phyloP scores from a whole-genome alignment of 2,888 invertebrate genomes.

The Anticlea derivata region DNA sequence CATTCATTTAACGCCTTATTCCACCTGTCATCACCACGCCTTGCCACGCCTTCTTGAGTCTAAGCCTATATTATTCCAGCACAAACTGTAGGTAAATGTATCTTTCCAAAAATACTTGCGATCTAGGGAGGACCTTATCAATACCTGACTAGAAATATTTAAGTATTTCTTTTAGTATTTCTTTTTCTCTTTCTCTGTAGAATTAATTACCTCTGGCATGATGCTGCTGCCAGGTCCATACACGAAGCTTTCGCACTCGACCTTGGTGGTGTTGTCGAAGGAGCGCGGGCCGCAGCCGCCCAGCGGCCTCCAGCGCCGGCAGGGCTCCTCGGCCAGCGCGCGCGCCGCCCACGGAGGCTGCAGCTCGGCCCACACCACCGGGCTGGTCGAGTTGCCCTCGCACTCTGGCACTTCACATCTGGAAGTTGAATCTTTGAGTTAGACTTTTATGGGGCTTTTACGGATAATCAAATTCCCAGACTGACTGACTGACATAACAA shows the following conservation, averaged over 20 bases:
- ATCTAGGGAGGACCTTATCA: no score
- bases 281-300: constrained; percentile 53
- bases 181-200: not conserved
- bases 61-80: no score
- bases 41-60: no score
- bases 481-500: no score
- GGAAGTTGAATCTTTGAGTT: constrained; percentile 3
- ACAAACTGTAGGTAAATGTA: no score
- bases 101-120: no score
- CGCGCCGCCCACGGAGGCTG: constrained; percentile 52
- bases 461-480: no score
- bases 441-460: no score
- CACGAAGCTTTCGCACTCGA: constrained; percentile 70
- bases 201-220: constrained; percentile 76
- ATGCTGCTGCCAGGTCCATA: constrained; percentile 79
- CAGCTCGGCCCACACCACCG: constrained; percentile 40
- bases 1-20: no score
- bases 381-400: constrained; percentile 54
- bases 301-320: constrained; percentile 48
- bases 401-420: constrained; percentile 83
- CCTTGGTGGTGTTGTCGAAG: constrained; percentile 61
- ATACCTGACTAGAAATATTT: no score
- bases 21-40: no score
- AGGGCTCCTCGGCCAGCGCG: constrained; percentile 57
- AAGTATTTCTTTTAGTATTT: no score